Base-by-base conservation (phyloP, 2,797 vertebrate species). In the Micropoecilia bifurca region DNA sequence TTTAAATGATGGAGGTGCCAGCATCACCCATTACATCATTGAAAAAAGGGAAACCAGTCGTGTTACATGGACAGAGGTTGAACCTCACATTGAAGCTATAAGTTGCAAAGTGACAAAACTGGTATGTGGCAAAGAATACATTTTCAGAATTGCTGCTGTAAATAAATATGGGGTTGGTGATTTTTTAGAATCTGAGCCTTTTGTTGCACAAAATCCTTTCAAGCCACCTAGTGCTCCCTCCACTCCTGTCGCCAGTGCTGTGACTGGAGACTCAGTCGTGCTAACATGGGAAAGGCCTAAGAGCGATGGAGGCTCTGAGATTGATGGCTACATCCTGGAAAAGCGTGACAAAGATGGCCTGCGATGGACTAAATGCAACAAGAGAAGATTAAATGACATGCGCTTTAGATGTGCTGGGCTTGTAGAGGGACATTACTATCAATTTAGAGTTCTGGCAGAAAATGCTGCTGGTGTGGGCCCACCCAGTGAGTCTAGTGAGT, bases 81-180 rank as follows among this genome's bases (percentile, higher is more conserved):
- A 99, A 74, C 90, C 97, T 73, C 96, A 97, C 0, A 95, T 98
- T 79, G 97, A 98, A 92, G 97, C 97, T 91, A 94, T 97, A 74
- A 95, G 95, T 88, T 97, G 97, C 89, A 99, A 99, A 95, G 95
- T 98, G 77, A 97, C 97, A 90, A 99, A 97, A 85, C 95, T 99
- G 73, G 97, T 97, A 63, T 97, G 96, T 83, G 97, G 97, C 79
- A 98, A 98, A 94, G 99, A 99, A 90, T 99, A 99, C 83, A 97
- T 99, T 66, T 99, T 99, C 94, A 97, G 98, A 88, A 96, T 99
- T 89, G 98, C 97, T 93, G 97, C 97, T 22, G 97, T 99, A 85
- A 99, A 99, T 81, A 99, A 97, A 90, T 99, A 97, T 92, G 99
- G 98, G 84, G 96, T 98, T 89, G 99, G 99, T 0, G 98, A 99